A percentile compares a stretch with the other conserved stretches of the same genome.
Evolutionary conservation across 2,797 vertebrate genomes (phyloP).

Genomic region (Anabas testudineus): DNA sequence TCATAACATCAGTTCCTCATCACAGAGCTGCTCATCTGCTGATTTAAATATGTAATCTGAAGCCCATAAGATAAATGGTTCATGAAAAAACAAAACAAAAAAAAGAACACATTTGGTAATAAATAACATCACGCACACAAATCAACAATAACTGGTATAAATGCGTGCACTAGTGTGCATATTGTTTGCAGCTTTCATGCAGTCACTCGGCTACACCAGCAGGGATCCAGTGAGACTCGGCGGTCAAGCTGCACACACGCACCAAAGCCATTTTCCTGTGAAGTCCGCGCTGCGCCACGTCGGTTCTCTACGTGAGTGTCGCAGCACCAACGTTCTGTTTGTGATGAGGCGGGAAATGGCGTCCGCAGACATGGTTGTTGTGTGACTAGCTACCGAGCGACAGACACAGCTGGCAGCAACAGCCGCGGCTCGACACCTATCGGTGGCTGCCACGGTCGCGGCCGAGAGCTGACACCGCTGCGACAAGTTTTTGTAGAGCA

Average conservation of each 20-base stretch:
- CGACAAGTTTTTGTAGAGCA: conserved; percentile 58
- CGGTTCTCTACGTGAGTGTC: conserved; percentile 66
- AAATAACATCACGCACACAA: background rate
- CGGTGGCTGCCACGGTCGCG: conserved; percentile 64
- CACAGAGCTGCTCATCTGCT: background rate
- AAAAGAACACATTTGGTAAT: too few species aligned
- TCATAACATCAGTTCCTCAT: background rate
- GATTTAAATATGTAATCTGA: background rate
- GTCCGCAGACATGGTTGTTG: conserved; percentile 88
- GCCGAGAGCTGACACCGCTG: conserved; percentile 64
- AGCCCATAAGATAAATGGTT: too few species aligned
- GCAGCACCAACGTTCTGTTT: conserved; percentile 82
- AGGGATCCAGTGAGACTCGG: conserved; percentile 23
- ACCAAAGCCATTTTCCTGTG: conserved; percentile 50
- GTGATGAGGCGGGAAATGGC: conserved; percentile 99
- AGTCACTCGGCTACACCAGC: conserved; percentile 37
- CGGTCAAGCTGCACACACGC: conserved; percentile 32
- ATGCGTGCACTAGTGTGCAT: background rate
- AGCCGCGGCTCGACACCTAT: conserved; percentile 64
- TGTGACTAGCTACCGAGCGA: conserved; percentile 74
- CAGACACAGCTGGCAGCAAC: conserved; percentile 67
- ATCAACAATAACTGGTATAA: background rate
- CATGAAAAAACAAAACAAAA: too few species aligned
- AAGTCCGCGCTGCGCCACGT: conserved; percentile 66
- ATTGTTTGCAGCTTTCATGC: background rate